A percentile compares a stretch with the other conserved stretches of the same genome.
phyloP scores from a whole-genome alignment of 2,797 vertebrate genomes.

The Enteromius unitaeniatus region DNA sequence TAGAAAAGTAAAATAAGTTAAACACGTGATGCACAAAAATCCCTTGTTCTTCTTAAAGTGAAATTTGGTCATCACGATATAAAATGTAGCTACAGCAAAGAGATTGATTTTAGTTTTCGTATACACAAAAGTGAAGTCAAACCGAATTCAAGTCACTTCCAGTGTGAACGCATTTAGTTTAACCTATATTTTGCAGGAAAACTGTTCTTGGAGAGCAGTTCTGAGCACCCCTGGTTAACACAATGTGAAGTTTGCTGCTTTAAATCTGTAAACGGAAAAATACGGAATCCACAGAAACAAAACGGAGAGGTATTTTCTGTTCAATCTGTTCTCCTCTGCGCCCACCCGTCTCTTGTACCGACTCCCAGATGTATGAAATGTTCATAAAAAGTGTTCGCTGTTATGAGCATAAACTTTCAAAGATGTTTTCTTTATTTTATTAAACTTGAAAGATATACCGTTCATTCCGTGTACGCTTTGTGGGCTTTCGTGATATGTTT shows the following conservation, averaged over 20 bases:
- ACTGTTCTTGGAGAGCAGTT: background rate
- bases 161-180: background rate
- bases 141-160: background rate
- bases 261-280: background rate
- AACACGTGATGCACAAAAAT: background rate
- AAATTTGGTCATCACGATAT: too few relatives aligned
- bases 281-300: slow-evolving; percentile 47
- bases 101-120: background rate
- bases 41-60: background rate
- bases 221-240: slow-evolving; percentile 27
- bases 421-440: slow-evolving; percentile 77
- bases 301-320: slow-evolving; percentile 48
- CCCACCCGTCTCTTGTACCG: slow-evolving; percentile 49
- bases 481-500: background rate
- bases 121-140: slow-evolving; percentile 28
- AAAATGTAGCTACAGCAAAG: background rate
- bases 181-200: background rate
- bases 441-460: slow-evolving; percentile 60
- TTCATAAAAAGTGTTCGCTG: slow-evolving; percentile 57
- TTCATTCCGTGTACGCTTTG: slow-evolving; percentile 34
- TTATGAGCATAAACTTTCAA: slow-evolving; percentile 69
- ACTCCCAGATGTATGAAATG: slow-evolving; percentile 70
- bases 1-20: background rate
- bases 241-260: slow-evolving; percentile 36
- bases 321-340: slow-evolving; percentile 37